Percentiles rank a stretch among this genome's conserved stretches.
Evolutionary conservation across 2,888 invertebrate species (phyloP).

Genomic region (Pteria penguin): DNA sequence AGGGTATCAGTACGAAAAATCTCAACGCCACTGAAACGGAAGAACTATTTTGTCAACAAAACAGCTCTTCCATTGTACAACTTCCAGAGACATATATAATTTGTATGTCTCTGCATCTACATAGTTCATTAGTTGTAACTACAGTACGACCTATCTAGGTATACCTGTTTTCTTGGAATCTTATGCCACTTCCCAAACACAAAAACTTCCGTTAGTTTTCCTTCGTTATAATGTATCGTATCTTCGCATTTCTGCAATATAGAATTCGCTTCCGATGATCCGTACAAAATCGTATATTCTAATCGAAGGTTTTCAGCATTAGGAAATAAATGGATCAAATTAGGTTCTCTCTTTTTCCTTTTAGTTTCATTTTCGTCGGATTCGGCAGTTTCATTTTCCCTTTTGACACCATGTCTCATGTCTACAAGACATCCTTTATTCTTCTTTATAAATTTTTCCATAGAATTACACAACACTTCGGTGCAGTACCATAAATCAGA

Average conservation of each 20-base stretch:
- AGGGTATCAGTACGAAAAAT: no score
- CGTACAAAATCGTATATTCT: slow-evolving; percentile 83
- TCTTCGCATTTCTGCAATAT: slow-evolving; percentile 82
- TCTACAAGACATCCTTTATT: neutral
- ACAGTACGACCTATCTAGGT: neutral
- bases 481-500: no score
- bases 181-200: slow-evolving; percentile 86
- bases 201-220: slow-evolving; percentile 84
- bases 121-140: no score
- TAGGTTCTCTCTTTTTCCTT: neutral
- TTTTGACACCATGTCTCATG: neutral
- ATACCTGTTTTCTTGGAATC: slow-evolving; percentile 85
- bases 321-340: neutral
- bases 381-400: neutral
- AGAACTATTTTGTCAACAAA: no score
- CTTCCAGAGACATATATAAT: no score
- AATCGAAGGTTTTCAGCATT: slow-evolving; percentile 82
- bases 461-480: no score
- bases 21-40: no score
- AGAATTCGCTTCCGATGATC: slow-evolving; percentile 80
- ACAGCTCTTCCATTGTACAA: no score
- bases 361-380: neutral
- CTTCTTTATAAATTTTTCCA: neutral
- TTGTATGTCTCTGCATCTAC: no score
- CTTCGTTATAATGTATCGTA: slow-evolving; percentile 84